These are phyloP conservation scores for Vidua chalybeata DNA, from an alignment of 2,113 vertebrate genomes.

Conservation along the genomic window DNA sequence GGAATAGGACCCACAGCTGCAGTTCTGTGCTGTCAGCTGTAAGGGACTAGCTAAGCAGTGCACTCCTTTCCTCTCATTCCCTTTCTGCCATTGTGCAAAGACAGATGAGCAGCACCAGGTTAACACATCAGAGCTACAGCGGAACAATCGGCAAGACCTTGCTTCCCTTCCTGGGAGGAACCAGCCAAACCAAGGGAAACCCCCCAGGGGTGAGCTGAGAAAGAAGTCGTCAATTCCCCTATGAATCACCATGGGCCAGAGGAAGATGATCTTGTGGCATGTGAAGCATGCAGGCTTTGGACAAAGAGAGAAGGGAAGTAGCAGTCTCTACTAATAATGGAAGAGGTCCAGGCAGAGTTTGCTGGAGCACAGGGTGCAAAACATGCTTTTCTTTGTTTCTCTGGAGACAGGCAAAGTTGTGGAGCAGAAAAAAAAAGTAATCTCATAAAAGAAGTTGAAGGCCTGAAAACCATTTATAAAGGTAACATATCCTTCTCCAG, in stretches of 20 bases:
- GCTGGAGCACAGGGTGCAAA: background rate
- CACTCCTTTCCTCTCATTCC: background rate
- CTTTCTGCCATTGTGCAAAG: background rate
- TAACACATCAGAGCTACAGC: background rate
- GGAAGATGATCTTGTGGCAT: slow-evolving; percentile 34
- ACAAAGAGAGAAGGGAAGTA: slow-evolving; percentile 7
- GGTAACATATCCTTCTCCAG: background rate
- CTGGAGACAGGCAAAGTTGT: background rate
- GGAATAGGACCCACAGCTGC: slow-evolving; percentile 51
- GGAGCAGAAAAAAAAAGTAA: background rate
- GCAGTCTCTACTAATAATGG: background rate
- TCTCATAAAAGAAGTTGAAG: background rate
- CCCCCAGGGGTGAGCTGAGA: background rate
- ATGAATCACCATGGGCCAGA: background rate
- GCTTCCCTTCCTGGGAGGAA: background rate
- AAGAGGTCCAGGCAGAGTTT: background rate
- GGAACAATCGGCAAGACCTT: fast-evolving
- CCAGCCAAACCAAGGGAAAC: background rate
- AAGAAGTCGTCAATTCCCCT: background rate
- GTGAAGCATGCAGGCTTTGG: slow-evolving; percentile 19
- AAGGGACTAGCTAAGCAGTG: background rate
- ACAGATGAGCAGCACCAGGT: background rate
- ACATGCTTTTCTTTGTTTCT: background rate
- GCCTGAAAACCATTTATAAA: background rate
- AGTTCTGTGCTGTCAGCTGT: background rate